Conservation (phyloP, 2,113 vertebrate species). For the Dicerorhinus sumatrensis region DNA sequence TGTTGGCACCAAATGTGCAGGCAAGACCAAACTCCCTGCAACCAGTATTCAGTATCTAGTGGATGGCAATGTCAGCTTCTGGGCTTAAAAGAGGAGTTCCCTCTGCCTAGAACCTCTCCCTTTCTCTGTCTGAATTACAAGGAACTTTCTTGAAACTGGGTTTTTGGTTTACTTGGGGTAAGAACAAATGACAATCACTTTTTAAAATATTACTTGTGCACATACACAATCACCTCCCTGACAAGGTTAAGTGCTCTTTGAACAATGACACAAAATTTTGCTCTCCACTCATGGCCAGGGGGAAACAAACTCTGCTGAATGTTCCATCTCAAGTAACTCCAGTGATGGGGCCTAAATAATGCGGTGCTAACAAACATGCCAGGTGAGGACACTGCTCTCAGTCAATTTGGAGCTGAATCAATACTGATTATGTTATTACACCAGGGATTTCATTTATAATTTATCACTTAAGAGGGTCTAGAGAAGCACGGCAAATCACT, state of each 20-base stretch:
- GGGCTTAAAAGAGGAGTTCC: neutral
- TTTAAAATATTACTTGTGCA: neutral
- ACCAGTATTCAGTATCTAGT: neutral
- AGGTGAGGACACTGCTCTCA: neutral
- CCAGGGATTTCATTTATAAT: neutral
- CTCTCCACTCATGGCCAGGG: neutral
- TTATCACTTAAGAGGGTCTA: neutral
- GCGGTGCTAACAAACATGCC: neutral
- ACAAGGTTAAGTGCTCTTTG: neutral
- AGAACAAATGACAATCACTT: constrained; percentile 43
- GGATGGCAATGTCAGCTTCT: neutral
- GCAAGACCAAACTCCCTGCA: neutral
- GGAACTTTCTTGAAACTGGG: neutral
- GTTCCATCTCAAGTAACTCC: neutral
- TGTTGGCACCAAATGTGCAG: neutral
- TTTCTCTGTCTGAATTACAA: neutral
- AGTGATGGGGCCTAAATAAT: neutral
- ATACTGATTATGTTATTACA: neutral
- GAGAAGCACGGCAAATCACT: neutral
- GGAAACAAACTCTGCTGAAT: neutral
- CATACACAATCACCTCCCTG: neutral
- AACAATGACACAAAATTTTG: constrained; percentile 19
- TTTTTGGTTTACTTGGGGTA: neutral
- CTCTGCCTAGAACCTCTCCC: neutral
- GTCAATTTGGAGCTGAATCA: neutral